Conservation (phyloP, 2,113 vertebrate species). For the Syngnathus scovelli region DNA sequence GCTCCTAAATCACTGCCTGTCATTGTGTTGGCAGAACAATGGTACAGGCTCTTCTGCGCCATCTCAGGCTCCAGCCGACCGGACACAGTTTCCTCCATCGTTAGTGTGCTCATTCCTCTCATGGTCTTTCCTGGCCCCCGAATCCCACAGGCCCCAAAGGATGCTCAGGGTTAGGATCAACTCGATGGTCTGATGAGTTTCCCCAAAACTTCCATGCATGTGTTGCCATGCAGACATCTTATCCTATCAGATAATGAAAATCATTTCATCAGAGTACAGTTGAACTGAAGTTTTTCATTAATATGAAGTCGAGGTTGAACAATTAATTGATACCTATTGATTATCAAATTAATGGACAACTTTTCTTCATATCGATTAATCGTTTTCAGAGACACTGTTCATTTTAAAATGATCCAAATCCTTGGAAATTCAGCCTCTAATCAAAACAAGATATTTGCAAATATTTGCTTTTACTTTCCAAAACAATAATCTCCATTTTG, state of each 20-base stretch:
- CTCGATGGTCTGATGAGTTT: conserved; percentile 34
- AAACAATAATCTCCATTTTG: too few species aligned
- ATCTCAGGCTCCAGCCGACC: conserved; percentile 61
- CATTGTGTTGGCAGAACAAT: conserved; percentile 76
- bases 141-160: conserved; percentile 44
- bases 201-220: not conserved
- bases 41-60: conserved; percentile 57
- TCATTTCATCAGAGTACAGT: not conserved
- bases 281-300: not conserved
- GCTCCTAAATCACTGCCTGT: conserved; percentile 78
- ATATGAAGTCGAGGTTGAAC: too few species aligned
- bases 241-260: not conserved
- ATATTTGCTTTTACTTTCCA: too few species aligned
- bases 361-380: too few species aligned
- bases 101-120: conserved; percentile 63
- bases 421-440: too few species aligned
- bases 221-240: not conserved
- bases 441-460: too few species aligned
- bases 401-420: too few species aligned
- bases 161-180: conserved; percentile 42
- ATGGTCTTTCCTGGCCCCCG: conserved; percentile 58
- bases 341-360: too few species aligned
- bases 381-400: too few species aligned
- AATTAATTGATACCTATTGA: too few species aligned
- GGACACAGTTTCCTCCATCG: conserved; percentile 69